A percentile compares a stretch with the other conserved stretches of the same genome.
These are phyloP conservation scores for Blera fallax DNA, from an alignment of 2,888 invertebrate species.

Conservation along the genomic window DNA sequence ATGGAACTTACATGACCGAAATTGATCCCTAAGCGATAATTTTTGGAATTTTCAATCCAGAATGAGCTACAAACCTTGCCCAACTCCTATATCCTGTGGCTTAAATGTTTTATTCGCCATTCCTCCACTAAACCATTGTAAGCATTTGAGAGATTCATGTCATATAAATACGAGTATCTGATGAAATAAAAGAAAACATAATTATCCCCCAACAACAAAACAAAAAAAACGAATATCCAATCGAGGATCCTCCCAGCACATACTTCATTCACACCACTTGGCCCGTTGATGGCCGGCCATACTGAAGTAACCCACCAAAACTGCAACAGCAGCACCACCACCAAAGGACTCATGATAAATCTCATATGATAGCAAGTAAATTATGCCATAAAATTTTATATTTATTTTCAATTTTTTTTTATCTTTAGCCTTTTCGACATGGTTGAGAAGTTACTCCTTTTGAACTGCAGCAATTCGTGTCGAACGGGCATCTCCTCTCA, in stretches of 20 bases:
- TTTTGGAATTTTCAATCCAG: no score
- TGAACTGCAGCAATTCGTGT: constrained; percentile 30
- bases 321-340: constrained; percentile 40
- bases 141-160: constrained; percentile 2
- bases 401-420: constrained; percentile 71
- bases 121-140: neutral
- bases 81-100: no score
- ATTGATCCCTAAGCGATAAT: no score
- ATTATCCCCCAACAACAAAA: neutral
- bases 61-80: no score
- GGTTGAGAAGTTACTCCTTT: constrained; percentile 31
- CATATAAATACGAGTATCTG: constrained; percentile 19
- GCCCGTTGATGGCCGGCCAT: constrained; percentile 11
- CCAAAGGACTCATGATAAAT: constrained; percentile 60
- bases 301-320: constrained; percentile 1
- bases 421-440: neutral
- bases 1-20: no score
- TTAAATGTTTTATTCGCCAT: no score
- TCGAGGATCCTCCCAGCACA: constrained; percentile 32
- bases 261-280: constrained; percentile 64
- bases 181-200: constrained; percentile 18
- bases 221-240: neutral
- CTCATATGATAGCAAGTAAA: constrained; percentile 63
- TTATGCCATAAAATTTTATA: constrained; percentile 73
- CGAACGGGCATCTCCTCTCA: constrained; percentile 39